Conservation (phyloP, 2,113 vertebrate genomes). For the Equus przewalskii region DNA sequence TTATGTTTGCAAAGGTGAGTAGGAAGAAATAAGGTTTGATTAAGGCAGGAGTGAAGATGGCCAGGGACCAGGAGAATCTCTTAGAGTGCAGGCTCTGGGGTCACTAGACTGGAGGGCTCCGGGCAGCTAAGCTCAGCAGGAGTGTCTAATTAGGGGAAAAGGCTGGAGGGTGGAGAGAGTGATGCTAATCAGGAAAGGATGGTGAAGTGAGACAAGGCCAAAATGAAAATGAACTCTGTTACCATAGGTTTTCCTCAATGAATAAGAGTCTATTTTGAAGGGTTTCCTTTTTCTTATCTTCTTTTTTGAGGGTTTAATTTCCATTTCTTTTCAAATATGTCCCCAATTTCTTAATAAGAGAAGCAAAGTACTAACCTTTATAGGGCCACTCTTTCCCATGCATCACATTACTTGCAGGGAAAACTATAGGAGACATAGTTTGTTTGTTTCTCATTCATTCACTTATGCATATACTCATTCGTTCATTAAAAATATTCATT, state of each 20-base stretch:
- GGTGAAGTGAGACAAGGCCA: neutral
- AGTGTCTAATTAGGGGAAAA: neutral
- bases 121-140: neutral
- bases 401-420: neutral
- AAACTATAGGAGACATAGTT: neutral
- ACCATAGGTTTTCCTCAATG: neutral
- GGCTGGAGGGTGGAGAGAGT: neutral
- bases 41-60: neutral
- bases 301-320: slow-evolving; percentile 27
- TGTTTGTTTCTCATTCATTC: neutral
- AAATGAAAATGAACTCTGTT: slow-evolving; percentile 20
- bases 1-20: slow-evolving; percentile 24
- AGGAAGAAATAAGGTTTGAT: slow-evolving; percentile 8
- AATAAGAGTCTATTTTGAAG: slow-evolving; percentile 1
- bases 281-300: neutral
- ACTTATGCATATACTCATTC: neutral
- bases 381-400: neutral
- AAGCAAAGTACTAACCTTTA: neutral
- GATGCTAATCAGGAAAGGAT: slow-evolving; percentile 1
- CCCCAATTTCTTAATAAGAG: neutral
- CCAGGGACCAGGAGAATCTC: neutral
- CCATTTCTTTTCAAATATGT: slow-evolving; percentile 18
- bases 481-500: neutral
- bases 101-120: neutral
- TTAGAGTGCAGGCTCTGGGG: neutral